Percentiles rank a stretch among this genome's conserved stretches.
Conservation (phyloP, 2,888 invertebrate species). For the Trissolcus japonicus region DNA sequence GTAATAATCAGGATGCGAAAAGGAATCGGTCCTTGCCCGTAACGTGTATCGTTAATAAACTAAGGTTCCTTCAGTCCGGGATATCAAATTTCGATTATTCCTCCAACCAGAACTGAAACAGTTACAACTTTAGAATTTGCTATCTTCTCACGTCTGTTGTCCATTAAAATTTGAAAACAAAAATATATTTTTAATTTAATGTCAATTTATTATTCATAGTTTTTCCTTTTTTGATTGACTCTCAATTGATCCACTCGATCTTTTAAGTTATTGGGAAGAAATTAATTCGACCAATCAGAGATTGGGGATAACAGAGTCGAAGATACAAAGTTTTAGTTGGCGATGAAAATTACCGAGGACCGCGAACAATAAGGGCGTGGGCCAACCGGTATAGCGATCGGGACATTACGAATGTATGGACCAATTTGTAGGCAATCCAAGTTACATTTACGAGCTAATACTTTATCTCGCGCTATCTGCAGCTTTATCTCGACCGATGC, state of each 20-base stretch:
- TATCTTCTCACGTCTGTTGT: too few relatives aligned
- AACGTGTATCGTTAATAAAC: slow-evolving; percentile 4
- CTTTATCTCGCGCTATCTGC: slow-evolving; percentile 73
- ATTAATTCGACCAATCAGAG: slow-evolving; percentile 19
- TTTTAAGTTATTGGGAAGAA: background rate
- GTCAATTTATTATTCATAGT: too few relatives aligned
- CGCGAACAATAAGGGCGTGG: slow-evolving; percentile 63
- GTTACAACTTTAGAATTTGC: too few relatives aligned
- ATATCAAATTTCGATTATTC: background rate
- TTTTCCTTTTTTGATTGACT: too few relatives aligned
- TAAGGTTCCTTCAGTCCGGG: background rate
- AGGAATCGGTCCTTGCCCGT: slow-evolving; percentile 25
- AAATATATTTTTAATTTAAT: too few relatives aligned
- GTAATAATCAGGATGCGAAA: slow-evolving; percentile 48
- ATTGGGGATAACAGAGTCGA: background rate
- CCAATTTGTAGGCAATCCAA: slow-evolving; percentile 77
- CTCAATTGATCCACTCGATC: too few relatives aligned
- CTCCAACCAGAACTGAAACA: too few relatives aligned
- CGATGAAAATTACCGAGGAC: slow-evolving; percentile 67
- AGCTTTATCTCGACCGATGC: slow-evolving; percentile 29
- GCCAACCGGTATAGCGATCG: slow-evolving; percentile 67
- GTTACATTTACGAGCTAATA: slow-evolving; percentile 73
- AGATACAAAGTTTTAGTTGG: slow-evolving; percentile 12
- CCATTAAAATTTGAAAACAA: too few relatives aligned
- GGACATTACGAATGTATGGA: slow-evolving; percentile 75